These are phyloP conservation scores for Agapornis canus DNA, from an alignment of 2,797 vertebrate species.

Conservation along the genomic window DNA sequence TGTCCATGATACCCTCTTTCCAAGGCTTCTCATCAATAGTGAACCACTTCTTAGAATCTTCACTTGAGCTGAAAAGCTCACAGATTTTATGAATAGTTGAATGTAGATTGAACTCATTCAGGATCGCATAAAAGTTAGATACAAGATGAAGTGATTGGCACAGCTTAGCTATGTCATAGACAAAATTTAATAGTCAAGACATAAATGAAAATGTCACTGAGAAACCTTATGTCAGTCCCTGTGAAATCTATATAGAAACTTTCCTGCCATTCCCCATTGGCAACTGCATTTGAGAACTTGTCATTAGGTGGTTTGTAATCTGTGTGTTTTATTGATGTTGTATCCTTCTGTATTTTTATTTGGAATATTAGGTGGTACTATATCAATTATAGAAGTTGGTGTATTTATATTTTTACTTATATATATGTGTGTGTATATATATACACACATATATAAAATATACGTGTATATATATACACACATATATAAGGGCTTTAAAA, in stretches of 20 bases:
- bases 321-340: background rate
- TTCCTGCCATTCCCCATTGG: background rate
- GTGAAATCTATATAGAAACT: background rate
- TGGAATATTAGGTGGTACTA: background rate
- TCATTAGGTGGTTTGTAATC: background rate
- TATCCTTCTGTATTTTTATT: background rate
- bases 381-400: background rate
- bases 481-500: background rate
- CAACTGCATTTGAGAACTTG: background rate
- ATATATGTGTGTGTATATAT: background rate
- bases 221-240: background rate
- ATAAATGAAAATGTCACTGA: background rate
- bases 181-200: background rate
- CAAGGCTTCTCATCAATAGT: background rate
- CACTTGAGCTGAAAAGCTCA: background rate
- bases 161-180: background rate
- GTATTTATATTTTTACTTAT: fast-evolving
- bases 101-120: background rate
- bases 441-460: too few species aligned
- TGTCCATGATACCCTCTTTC: background rate
- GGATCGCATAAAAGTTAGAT: background rate
- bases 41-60: background rate
- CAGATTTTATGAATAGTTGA: background rate
- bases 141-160: background rate
- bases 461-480: too few species aligned